Percentiles rank a stretch among this genome's conserved stretches.
Conservation (phyloP, 2,888 invertebrate genomes). For the Melinaea menophilus region DNA sequence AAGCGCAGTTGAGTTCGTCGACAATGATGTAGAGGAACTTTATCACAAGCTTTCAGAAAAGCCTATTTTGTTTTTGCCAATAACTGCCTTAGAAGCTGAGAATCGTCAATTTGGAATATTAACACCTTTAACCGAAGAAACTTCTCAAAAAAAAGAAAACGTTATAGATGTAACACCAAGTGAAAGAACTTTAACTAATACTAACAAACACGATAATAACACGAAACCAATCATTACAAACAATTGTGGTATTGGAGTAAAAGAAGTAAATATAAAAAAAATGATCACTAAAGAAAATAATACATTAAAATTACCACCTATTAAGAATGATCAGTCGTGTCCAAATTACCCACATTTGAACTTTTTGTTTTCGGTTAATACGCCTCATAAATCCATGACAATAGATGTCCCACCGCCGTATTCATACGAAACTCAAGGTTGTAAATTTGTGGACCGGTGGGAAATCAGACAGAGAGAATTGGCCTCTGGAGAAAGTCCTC, state of each 20-base stretch:
- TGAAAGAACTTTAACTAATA: constrained; percentile 28
- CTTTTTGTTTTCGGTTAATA: constrained; percentile 48
- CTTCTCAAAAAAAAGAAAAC: constrained; percentile 49
- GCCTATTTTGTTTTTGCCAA: constrained; percentile 12
- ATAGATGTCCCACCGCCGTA: constrained; percentile 39
- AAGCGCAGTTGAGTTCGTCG: constrained; percentile 49
- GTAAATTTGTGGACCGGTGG: constrained; percentile 46
- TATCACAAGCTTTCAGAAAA: constrained; percentile 48
- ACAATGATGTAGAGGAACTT: constrained; percentile 57
- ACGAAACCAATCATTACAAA: constrained; percentile 45
- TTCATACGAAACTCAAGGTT: constrained; percentile 38
- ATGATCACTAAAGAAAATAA: constrained; percentile 30
- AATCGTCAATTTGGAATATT: constrained; percentile 44
- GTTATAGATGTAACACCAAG: constrained; percentile 45
- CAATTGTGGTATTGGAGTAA: constrained; percentile 47
- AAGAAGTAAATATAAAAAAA: constrained; percentile 41
- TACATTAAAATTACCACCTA: constrained; percentile 58
- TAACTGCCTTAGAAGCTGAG: constrained; percentile 33
- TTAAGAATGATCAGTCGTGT: constrained; percentile 46
- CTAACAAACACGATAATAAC: constrained; percentile 26
- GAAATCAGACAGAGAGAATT: constrained; percentile 47
- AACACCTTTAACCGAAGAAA: constrained; percentile 66
- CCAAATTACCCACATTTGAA: constrained; percentile 51
- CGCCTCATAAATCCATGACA: constrained; percentile 29
- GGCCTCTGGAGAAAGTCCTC: constrained; percentile 58